Percentiles rank a stretch among this genome's conserved stretches.
These are phyloP conservation scores for Uloborus plumipes DNA, from an alignment of 2,888 invertebrate species.

Conservation along the genomic window DNA sequence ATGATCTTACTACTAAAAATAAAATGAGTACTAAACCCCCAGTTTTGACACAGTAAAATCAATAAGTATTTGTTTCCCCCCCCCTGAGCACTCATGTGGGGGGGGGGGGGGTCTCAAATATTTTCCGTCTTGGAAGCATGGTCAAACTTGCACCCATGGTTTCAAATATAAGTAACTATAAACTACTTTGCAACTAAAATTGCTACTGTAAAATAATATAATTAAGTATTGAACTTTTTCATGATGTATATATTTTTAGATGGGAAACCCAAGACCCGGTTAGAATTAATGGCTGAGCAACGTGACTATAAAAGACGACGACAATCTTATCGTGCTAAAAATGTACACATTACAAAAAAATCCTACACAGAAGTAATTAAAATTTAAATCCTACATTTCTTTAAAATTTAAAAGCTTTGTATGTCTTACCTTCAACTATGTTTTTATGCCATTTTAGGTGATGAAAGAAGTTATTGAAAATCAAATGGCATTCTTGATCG, in stretches of 20 bases:
- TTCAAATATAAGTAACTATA: too few species aligned
- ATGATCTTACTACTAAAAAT: too few species aligned
- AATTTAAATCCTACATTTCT: not conserved
- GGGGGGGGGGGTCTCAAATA: too few species aligned
- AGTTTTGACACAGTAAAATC: too few species aligned
- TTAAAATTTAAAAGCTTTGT: not conserved
- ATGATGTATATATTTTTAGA: slow-evolving; percentile 9
- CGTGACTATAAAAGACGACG: slow-evolving; percentile 70
- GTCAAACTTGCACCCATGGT: too few species aligned
- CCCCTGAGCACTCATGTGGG: too few species aligned
- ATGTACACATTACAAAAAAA: slow-evolving; percentile 71
- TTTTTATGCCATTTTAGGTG: slow-evolving; percentile 48
- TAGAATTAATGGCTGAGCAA: slow-evolving; percentile 69
- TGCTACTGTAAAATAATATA: too few species aligned
- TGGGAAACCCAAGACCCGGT: slow-evolving; percentile 64
- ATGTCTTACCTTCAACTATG: not conserved
- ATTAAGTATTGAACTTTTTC: too few species aligned
- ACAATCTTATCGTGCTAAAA: slow-evolving; percentile 71
- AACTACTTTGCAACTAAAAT: too few species aligned
- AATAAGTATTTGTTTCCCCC: too few species aligned
- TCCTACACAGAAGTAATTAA: slow-evolving; percentile 70
- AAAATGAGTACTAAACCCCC: too few species aligned
- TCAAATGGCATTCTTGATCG: slow-evolving; percentile 45
- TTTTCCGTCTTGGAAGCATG: too few species aligned
- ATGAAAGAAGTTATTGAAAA: slow-evolving; percentile 66